Evolutionary conservation across 2,797 vertebrate species (phyloP).

Genomic region (Rhinophrynus dorsalis): DNA sequence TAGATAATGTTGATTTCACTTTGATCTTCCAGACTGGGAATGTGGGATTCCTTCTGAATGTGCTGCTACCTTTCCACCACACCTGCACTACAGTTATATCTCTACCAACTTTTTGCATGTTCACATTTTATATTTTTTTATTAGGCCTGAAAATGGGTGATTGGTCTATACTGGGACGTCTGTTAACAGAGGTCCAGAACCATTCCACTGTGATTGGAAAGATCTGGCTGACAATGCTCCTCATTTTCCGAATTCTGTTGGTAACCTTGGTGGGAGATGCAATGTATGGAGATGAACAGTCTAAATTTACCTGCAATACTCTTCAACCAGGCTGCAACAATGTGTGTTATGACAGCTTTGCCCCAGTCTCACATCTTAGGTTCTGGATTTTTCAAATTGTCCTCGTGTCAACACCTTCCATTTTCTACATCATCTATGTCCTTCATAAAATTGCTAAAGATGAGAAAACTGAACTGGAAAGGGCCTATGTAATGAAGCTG

Average conservation of each 20-base stretch:
- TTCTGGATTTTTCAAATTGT: conserved; percentile 76
- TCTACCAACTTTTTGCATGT: too few species aligned
- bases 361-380: conserved; percentile 66
- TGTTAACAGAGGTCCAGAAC: conserved; percentile 70
- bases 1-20: too few species aligned
- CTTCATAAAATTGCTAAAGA: conserved; percentile 70
- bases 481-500: conserved; percentile 19
- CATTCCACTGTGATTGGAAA: conserved; percentile 69
- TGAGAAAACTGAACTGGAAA: conserved; percentile 59
- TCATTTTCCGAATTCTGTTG: conserved; percentile 70
- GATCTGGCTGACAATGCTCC: conserved; percentile 71
- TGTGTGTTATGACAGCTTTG: conserved; percentile 66
- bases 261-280: conserved; percentile 67
- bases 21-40: too few species aligned
- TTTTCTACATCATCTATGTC: conserved; percentile 67
- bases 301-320: conserved; percentile 68
- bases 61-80: neutral
- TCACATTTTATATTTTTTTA: neutral
- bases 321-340: conserved; percentile 68
- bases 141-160: conserved; percentile 62
- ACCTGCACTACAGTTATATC: neutral
- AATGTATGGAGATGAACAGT: conserved; percentile 67
- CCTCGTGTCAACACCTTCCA: conserved; percentile 61
- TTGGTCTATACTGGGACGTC: conserved; percentile 70
- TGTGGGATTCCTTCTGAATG: too few species aligned